Evolutionary conservation across 2,888 invertebrate genomes (phyloP).

Genomic region (Plebejus melissa): DNA sequence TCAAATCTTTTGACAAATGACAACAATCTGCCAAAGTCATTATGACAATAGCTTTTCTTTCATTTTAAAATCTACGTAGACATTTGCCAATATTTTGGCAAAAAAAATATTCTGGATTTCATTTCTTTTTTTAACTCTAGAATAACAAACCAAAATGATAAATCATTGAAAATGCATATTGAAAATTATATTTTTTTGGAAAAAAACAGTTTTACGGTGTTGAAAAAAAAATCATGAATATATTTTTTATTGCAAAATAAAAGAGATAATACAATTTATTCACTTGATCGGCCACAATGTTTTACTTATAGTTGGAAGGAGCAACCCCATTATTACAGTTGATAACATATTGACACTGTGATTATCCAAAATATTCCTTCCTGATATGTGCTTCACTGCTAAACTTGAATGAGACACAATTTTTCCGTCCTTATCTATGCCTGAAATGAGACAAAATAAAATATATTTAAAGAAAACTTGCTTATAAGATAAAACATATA

Average conservation of each 20-base stretch:
- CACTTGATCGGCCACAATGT: conserved; percentile 46
- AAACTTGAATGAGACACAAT: conserved; percentile 85
- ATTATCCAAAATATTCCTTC: conserved; percentile 87
- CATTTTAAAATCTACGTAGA: background rate
- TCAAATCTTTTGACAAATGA: background rate
- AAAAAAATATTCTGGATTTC: too few species aligned
- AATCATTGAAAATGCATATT: too few species aligned
- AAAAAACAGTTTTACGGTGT: too few species aligned
- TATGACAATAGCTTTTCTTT: background rate
- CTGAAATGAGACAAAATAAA: conserved; percentile 61
- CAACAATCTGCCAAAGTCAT: background rate
- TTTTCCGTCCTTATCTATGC: conserved; percentile 82
- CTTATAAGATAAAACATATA: background rate
- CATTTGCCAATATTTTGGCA: too few species aligned
- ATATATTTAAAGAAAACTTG: background rate
- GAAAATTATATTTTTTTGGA: too few species aligned
- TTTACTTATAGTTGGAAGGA: conserved; percentile 81
- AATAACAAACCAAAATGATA: too few species aligned
- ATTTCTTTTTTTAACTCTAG: too few species aligned
- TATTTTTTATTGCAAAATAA: conserved; percentile 8
- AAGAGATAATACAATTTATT: background rate
- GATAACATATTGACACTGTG: conserved; percentile 93
- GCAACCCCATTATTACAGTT: conserved; percentile 84
- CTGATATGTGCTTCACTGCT: conserved; percentile 86
- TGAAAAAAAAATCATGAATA: background rate